These are phyloP conservation scores for Apostichopus japonicus DNA, from an alignment of 35 echinoderm and acorn worm species.

Conservation along the genomic window DNA sequence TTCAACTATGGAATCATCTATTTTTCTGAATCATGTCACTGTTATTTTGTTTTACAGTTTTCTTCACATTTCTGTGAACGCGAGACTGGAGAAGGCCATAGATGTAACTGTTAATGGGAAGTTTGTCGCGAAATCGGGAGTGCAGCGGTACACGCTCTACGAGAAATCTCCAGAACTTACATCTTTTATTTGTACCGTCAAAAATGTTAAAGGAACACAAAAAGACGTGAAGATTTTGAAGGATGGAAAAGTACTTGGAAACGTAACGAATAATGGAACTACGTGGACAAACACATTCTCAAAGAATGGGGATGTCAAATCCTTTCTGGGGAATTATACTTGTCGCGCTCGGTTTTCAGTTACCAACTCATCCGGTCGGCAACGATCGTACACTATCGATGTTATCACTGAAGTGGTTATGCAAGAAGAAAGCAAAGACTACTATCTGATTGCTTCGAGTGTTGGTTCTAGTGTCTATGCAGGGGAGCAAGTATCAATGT, in stretches of 20 bases:
- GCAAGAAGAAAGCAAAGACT: background rate
- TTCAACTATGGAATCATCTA: no score
- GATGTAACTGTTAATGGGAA: background rate
- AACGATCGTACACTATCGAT: background rate
- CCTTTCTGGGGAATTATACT: background rate
- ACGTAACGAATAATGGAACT: background rate
- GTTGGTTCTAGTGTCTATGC: background rate
- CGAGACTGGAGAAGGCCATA: background rate
- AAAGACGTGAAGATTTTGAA: background rate
- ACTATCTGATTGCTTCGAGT: background rate
- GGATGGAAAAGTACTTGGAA: background rate
- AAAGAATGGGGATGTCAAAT: background rate
- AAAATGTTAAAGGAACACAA: background rate
- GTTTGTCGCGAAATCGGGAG: background rate
- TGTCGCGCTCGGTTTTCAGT: background rate
- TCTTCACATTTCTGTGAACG: no score
- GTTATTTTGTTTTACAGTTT: no score
- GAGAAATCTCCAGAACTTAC: background rate
- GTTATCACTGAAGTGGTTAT: background rate
- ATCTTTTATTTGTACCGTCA: background rate
- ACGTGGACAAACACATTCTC: background rate
- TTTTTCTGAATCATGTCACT: no score
- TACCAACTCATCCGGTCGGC: background rate
- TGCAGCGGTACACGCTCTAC: background rate
- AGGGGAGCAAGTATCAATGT: background rate